These are phyloP conservation scores for Reticulitermes speratus DNA, from an alignment of 1,140 invertebrate species.

Conservation along the genomic window DNA sequence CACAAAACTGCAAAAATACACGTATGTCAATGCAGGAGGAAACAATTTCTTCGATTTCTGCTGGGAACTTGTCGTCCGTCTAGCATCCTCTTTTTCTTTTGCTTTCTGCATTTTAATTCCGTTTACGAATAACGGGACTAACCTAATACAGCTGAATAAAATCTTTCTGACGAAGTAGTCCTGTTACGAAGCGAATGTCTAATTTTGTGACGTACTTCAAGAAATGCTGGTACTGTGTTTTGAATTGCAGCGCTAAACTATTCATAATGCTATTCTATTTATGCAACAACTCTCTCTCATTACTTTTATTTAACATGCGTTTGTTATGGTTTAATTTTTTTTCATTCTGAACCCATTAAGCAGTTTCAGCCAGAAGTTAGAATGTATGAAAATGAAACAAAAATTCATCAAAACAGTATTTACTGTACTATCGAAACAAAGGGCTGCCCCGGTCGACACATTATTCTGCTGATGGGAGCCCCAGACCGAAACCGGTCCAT, in stretches of 20 bases:
- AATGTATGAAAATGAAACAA: constrained; percentile 15
- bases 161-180: too few species aligned
- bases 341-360: background rate
- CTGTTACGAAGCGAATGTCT: too few species aligned
- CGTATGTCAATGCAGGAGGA: too few species aligned
- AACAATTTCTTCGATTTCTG: too few species aligned
- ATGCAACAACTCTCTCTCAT: background rate
- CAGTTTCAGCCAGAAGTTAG: background rate
- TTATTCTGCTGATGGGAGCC: background rate
- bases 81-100: too few species aligned
- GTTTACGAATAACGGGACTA: too few species aligned
- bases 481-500: background rate
- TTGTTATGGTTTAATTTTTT: background rate
- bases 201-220: too few species aligned
- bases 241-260: background rate
- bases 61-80: too few species aligned
- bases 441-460: background rate
- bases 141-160: too few species aligned
- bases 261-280: background rate
- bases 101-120: too few species aligned
- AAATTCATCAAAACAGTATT: background rate
- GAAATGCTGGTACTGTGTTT: background rate
- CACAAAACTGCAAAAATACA: too few species aligned
- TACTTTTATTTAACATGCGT: background rate
- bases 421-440: background rate